Evolutionary conservation across 2,888 invertebrate species (phyloP), one percentile per base, ranked within the genome.

Genomic region (Rhorus exstirpatorius): DNA sequence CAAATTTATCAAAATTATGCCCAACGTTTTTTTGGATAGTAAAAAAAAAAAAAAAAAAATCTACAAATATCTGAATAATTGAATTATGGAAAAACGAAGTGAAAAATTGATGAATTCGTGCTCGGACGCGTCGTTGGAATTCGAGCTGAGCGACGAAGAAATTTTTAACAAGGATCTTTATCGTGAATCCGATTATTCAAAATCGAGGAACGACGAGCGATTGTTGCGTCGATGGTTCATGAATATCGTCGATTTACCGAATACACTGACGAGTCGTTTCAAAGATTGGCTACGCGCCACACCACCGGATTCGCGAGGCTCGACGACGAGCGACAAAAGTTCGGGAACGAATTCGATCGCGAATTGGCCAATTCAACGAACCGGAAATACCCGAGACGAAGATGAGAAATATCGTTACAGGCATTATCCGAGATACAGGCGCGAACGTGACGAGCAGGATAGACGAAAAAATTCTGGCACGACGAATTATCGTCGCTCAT

Each of bases 171-270:
- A 55, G 10, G 21, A 26, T 41, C 19, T 55, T 24, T 49, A 58
- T 58, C 17, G 46, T 8, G 8, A 55, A 38, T 44, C 14, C 10
- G 21, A 38, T 49, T 49, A 26, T 21, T n/a, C 7, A 12, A 21
- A 44, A 49, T n/a, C 19, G 17, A 38, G 68, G 35, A 49, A 44
- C 8, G 65, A 60, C 44, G 79, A 61, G 26, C 53, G 31, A 26
- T 63, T 60, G 3, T 79, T 82, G 17, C 78, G 67, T 61, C 74
- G 78, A 44, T 84, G 80, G 84, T 49, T 78, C 24, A 46, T 75
- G 0, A 80, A 53, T 35, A 75, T 84, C 61, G 72, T 72, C n/a
- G 79, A 74, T 12, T 55, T 84, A 0, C 81, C 83, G 0, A 83
- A 79, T 38, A 44, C 49, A 1, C 26, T 84, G n/a, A 72, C 80